Percentiles rank a stretch among this genome's conserved stretches.
phyloP scores from a whole-genome alignment of 2,888 invertebrate genomes.

The Ctenicera cuprea region DNA sequence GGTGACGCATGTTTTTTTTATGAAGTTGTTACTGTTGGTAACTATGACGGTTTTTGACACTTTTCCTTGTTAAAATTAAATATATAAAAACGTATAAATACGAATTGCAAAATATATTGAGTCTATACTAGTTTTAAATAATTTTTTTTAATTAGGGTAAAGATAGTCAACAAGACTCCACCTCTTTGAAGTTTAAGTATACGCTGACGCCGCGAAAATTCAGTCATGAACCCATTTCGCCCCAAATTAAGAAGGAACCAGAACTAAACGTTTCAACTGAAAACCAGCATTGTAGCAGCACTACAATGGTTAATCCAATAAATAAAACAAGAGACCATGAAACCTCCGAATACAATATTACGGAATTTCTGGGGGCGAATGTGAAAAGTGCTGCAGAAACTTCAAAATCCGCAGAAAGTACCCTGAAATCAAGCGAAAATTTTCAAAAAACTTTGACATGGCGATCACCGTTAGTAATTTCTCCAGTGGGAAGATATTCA shows the following conservation, averaged over 20 bases:
- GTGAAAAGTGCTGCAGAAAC: background rate
- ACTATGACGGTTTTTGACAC: too few relatives aligned
- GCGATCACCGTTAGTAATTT: constrained; percentile 66
- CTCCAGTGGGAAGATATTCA: constrained; percentile 63
- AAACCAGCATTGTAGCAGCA: too few relatives aligned
- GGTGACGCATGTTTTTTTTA: too few relatives aligned
- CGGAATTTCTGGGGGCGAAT: background rate
- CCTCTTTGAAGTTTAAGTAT: background rate
- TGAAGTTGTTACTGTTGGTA: too few relatives aligned
- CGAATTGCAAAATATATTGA: too few relatives aligned
- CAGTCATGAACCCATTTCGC: background rate
- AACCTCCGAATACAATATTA: background rate
- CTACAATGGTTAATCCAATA: background rate
- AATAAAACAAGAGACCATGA: background rate
- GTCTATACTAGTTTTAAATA: too few relatives aligned
- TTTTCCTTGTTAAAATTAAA: too few relatives aligned
- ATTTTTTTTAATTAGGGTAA: background rate
- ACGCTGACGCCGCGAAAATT: background rate
- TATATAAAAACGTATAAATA: too few relatives aligned
- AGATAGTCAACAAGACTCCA: background rate
- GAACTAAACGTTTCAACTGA: too few relatives aligned
- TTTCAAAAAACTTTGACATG: constrained; percentile 62
- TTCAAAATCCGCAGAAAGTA: background rate
- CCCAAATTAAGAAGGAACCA: background rate
- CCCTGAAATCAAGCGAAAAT: constrained; percentile 9